These are phyloP conservation scores for Kryptopterus vitreolus DNA, from an alignment of 2,797 vertebrate genomes.

Conservation along the genomic window DNA sequence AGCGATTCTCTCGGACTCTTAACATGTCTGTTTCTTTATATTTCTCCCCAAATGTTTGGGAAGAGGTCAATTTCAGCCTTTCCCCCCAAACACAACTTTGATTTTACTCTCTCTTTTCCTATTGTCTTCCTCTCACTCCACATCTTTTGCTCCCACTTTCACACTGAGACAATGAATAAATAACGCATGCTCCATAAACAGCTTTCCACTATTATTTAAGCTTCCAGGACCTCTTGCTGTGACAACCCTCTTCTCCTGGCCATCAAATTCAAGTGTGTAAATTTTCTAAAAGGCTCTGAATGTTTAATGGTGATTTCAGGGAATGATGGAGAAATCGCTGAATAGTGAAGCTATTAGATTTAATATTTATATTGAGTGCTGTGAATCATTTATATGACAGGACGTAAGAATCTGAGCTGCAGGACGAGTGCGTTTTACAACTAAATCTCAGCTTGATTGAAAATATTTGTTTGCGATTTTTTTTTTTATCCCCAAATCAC, in stretches of 20 bases:
- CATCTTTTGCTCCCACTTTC: constrained; percentile 65
- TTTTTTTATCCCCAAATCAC: constrained; percentile 16
- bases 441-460: constrained; percentile 76
- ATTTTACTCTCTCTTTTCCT: constrained; percentile 70
- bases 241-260: constrained; percentile 85
- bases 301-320: constrained; percentile 99
- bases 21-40: constrained; percentile 66
- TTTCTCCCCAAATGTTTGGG: constrained; percentile 75
- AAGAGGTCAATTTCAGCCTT: constrained; percentile 88
- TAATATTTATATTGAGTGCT: constrained; percentile 99
- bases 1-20: constrained; percentile 67
- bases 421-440: constrained; percentile 92
- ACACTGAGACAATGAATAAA: constrained; percentile 96
- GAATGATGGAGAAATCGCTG: constrained; percentile 98
- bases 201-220: constrained; percentile 98
- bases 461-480: constrained; percentile 80
- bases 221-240: constrained; percentile 80
- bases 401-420: constrained; percentile 98
- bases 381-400: constrained; percentile 99
- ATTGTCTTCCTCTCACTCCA: constrained; percentile 37
- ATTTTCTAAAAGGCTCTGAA: constrained; percentile 99
- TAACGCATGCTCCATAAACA: constrained; percentile 99
- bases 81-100: constrained; percentile 83
- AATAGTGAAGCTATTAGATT: constrained; percentile 99
- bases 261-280: constrained; percentile 99